Evolutionary conservation across 2,113 vertebrate genomes (phyloP), one percentile per base, ranked within the genome.

Genomic region (Lontra canadensis): DNA sequence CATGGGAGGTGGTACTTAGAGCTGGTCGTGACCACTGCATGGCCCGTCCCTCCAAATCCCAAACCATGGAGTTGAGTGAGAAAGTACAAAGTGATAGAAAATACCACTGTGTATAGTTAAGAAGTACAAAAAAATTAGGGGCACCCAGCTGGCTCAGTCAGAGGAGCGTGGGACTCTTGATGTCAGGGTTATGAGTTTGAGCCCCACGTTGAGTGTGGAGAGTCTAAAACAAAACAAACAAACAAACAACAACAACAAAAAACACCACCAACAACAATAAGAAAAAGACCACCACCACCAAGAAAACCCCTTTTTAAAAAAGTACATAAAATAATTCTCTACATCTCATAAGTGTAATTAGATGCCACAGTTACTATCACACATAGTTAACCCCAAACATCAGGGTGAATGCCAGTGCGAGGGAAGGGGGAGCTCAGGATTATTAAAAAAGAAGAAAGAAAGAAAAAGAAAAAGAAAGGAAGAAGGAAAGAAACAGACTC

Each of bases 11-110:
- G 6, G 7, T n/a, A 6, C 18, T 65, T 44, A 42, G 42, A 74
- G 63, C 21, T 52, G 0, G 0, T 71, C 12, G 1, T 1, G 4
- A 4, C 15, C 39, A 13, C 21, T 2, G 2, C 1, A 0, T 1
- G 0, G 0, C 21, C 17, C 13, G 1, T 44, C 52, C 44, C 42
- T 67, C 59, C 12, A 25, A 13, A 8, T 44, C 34, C 55, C 20
- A 47, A 49, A 13, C 3, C 1, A 4, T 13, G 6, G 82, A 44
- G 11, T 2, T 12, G 3, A 59, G 49, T 2, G 3, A 44, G n/a
- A 52, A 63, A 47, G 21, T 29, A 55, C 61, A 47, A 61, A 79
- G 36, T 0, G 1, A 4, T 18, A 44, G 57, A 7, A 7, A 26
- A 9, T 7, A 9, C 14, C 26, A 11, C 6, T 0, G 2, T 4